These are phyloP conservation scores for Poecilia velifera DNA, from an alignment of 2,797 vertebrate species.

Conservation along the genomic window DNA sequence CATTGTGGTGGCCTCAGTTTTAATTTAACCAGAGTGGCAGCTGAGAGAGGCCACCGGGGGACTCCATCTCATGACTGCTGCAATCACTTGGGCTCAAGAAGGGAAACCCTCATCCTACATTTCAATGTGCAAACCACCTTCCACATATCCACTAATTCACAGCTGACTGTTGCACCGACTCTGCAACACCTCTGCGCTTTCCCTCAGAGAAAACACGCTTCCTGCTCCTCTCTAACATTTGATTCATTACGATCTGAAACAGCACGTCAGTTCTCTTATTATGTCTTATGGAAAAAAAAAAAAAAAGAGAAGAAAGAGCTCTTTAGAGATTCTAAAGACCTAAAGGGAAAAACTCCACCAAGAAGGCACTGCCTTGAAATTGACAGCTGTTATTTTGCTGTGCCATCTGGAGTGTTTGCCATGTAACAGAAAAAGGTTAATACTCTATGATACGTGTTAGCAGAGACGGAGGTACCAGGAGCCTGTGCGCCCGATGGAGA, in stretches of 20 bases:
- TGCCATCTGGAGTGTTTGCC: conserved; percentile 86
- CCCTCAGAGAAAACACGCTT: conserved; percentile 72
- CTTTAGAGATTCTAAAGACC: conserved; percentile 78
- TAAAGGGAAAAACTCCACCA: conserved; percentile 79
- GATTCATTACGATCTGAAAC: conserved; percentile 78
- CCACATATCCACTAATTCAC: conserved; percentile 38
- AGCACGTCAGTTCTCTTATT: conserved; percentile 82
- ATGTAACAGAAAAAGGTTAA: conserved; percentile 88
- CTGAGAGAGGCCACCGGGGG: conserved; percentile 85
- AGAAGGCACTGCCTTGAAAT: conserved; percentile 85
- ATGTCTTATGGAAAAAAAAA: conserved; percentile 64
- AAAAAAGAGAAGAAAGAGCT: conserved; percentile 75
- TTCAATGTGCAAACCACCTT: conserved; percentile 59
- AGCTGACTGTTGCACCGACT: conserved; percentile 59
- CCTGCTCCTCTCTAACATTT: conserved; percentile 74
- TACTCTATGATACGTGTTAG: conserved; percentile 88
- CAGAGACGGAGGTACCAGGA: conserved; percentile 80
- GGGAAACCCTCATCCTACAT: conserved; percentile 67
- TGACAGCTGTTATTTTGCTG: conserved; percentile 87
- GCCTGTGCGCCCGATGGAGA: conserved; percentile 80
- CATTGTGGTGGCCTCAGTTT: conserved; percentile 89
- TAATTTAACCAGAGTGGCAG: conserved; percentile 92
- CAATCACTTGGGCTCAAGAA: conserved; percentile 67
- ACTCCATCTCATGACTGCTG: conserved; percentile 79
- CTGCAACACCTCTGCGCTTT: conserved; percentile 71